Evolutionary conservation across 2,888 invertebrate species (phyloP), one percentile per base, ranked within the genome.

Genomic region (Trichacis sp.): DNA sequence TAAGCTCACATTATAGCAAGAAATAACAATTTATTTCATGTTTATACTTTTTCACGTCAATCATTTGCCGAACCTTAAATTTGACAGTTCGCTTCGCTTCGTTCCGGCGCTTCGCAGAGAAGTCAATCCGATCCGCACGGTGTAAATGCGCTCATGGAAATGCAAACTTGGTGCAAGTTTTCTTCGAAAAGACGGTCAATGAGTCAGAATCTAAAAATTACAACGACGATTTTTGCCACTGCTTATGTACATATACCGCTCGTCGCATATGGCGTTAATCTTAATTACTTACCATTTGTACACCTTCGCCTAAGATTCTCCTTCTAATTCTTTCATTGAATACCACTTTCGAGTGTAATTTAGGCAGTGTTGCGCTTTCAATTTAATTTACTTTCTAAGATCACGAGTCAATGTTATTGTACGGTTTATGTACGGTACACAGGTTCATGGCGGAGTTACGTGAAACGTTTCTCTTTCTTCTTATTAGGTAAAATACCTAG

Each of bases 241-340:
- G 40, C 40, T 43, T 43, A 19, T 43, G 43, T 43, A 43, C 18
- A 43, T 43, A 43, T 9, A 19, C 43, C 1, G 43, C 43, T 12
- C 14, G 40, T 15, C 14, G 6, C n/a, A n/a, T n/a, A 40, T 40
- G 14, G 40, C 40, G 40, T 15, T 14, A 6, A 15, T 40, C 40
- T 40, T 40, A 15, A 15, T 3, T 40, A 40, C n/a, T 8, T 14
- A 18, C 36, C 29, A 6, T 40, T 24, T 11, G 51, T 47, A 47
- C 38, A 54, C 45, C 29, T 48, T 30, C 33, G 42, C 36, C 51
- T 2, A 43, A 46, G 24, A 40, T 52, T 20, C 42, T 38, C 36
- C n/a, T n/a, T n/a, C n/a, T n/a, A n/a, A n/a, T n/a, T 18, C 15
- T 49, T n/a, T 42, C 15, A 42, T 49, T 48, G 15, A 43, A 9